Evolutionary conservation across 1,140 invertebrate genomes (phyloP), one percentile per base, ranked within the genome.

Genomic region (Reticulitermes speratus): DNA sequence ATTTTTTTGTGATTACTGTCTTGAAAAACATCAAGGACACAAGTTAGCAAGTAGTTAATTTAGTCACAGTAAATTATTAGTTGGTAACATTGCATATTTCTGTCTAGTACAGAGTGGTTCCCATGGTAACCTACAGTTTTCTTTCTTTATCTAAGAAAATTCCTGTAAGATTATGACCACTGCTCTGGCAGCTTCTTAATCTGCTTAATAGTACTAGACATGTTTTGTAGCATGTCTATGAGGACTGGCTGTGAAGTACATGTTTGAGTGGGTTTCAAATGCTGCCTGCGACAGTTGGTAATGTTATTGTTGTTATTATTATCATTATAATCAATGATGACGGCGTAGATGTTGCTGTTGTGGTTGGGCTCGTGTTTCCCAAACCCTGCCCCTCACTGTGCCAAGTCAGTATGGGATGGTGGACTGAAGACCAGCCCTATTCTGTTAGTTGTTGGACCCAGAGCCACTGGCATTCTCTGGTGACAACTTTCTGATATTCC

Each of bases 321-420:
- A 38, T 38, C 38, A 38, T 38, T 38, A 5, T 38, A 38, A 38
- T 38, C 38, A 38, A 38, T 38, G 38, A 38, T 38, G 38, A 38
- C 38, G 5, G 38, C 5, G 38, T 38, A 38, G 25, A 75, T 75
- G 65, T 75, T 75, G n/a, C 65, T 65, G 59, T 23, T 65, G 59
- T 65, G 59, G 59, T 65, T 65, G 59, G 59, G 59, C 83, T 84
- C 48, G 45, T n/a, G 55, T 48, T 85, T 85, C 32, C 85, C 85
- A 85, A 38, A 44, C 52, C 32, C 75, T 85, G 85, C 85, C 75
- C 85, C 85, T 82, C 75, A 85, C 85, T 85, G 21, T 85, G 85
- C 75, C 55, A 44, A 85, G 85, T 59, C 75, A 85, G 32, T 44
- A 65, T 75, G 65, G 85, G 85, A 85, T 44, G 65, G 59, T 55